Evolutionary conservation across 2,113 vertebrate genomes (phyloP), one percentile per base, ranked within the genome.

Genomic region (Sphyrna mokarran): DNA sequence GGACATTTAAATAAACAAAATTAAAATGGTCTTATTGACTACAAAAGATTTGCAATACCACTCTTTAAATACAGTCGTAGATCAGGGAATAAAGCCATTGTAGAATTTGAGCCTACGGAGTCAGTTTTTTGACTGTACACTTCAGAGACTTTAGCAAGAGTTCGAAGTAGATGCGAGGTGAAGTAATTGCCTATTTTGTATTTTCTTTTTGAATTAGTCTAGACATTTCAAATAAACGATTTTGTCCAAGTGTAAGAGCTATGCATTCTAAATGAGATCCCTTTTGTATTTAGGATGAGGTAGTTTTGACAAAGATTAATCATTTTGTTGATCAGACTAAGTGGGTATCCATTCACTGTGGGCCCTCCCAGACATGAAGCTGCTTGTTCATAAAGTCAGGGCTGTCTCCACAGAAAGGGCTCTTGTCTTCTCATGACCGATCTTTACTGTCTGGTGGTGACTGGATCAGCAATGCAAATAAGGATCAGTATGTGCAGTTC

Each of bases 251-350:
- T 70, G 66, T 40, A 94, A 94, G 93, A 43, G 37, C 63, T 68
- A 70, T 94, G 93, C 68, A 70, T 95, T 72, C 37, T 26, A 95
- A 95, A 69, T 70, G 37, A 95, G 93, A 37, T 26, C 22, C 26
- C 93, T 95, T 69, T 63, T 72, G 93, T 69, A 22, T 72, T 70
- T 54, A 58, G 68, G 20, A 95, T 95, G 93, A 48, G 69, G 68
- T 29, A 70, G 93, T 72, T 48, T 95, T 69, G 93, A 95, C 93
- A 72, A 95, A 95, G 93, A 95, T 95, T 37, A 70, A 95, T 95
- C 68, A 95, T 70, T 43, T 95, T 95, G 93, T 95, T 72, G 93
- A 72, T 95, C 37, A 72, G 68, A 26, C 66, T 48, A 72, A 72
- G 68, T 43, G 68, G 23, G 40, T 18, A 72, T 95, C 66, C 40